phyloP scores from a whole-genome alignment of 2,113 vertebrate genomes.

The Hyperopisus bebe region DNA sequence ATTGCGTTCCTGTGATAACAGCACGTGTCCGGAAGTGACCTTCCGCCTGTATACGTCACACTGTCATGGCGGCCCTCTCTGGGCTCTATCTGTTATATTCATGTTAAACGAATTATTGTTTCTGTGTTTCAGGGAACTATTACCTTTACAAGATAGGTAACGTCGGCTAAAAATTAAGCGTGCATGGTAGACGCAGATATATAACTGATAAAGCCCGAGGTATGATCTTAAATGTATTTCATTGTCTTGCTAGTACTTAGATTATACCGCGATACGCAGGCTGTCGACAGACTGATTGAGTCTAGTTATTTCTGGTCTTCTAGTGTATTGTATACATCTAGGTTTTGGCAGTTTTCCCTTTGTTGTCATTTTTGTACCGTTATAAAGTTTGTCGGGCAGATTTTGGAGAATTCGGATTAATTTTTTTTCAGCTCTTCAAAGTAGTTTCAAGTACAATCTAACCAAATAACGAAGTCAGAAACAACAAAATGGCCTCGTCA shows the following conservation, averaged over 20 bases:
- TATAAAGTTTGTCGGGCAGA: background rate
- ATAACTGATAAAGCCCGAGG: background rate
- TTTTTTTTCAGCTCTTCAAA: background rate
- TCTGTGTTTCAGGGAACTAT: background rate
- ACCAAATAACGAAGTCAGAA: background rate
- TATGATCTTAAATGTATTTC: background rate
- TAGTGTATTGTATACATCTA: background rate
- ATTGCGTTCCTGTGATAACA: background rate
- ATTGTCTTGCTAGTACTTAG: background rate
- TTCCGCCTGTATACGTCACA: background rate
- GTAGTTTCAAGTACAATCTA: background rate
- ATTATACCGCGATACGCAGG: background rate
- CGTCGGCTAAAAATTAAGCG: background rate
- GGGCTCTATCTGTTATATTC: background rate
- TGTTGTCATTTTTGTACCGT: background rate
- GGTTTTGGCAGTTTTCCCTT: background rate
- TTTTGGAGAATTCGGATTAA: background rate
- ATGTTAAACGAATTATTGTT: too few species aligned
- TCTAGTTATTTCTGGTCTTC: background rate
- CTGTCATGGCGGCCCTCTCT: constrained; percentile 2
- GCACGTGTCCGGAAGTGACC: background rate
- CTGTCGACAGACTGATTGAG: background rate
- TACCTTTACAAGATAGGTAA: background rate
- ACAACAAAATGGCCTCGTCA: constrained; percentile 52
- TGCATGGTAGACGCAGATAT: background rate